Evolutionary conservation across 53 echinoderm and acorn worm species (phyloP), one percentile per base, ranked within the genome.

Genomic region (Henricia sp.): DNA sequence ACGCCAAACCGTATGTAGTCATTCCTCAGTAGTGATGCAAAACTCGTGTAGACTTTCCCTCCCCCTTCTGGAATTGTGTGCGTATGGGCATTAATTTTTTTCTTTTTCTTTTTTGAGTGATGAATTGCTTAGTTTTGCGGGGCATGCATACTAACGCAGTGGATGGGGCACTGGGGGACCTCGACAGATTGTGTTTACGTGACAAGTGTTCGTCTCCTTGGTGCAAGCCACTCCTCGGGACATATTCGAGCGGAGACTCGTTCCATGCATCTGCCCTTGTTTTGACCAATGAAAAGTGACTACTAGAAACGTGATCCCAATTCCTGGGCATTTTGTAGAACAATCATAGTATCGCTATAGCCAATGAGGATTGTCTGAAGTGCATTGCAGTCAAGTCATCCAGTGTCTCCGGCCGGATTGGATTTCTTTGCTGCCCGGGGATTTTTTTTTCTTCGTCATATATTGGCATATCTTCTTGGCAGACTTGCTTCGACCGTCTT

Each of bases 261-360:
- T 32, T 17, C 11, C 11, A 23, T 32, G 1, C 9, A 11, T 60
- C 62, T 60, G 62, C 32, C 13, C 24, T 67, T 29, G 50, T 37
- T 57, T 25, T 32, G 39, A 23, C 75, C 75, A 75, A 75, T 75
- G 57, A 58, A 27, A 56, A 38, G 56, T 67, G 39, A 24, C 60
- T 19, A 14, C 41, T 40, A 41, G 76, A 58, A 76, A 76, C 59
- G 40, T 37, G 41, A 76, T 59, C 57, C 76, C n/a, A 28, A 74
- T 54, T 76, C 36, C 32, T 43, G 29, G 27, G 40, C 58, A 40
- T 42, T 76, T 41, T 58, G 57, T 4, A 56, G 76, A 76, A 29
- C n/a, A 60, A 76, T 42, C 59, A 39, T 56, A 25, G 53, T 58
- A 40, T 40, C 34, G 38, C 58, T n/a, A 5, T 16, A 41, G 59